Evolutionary conservation across 2,888 invertebrate genomes (phyloP), one percentile per base, ranked within the genome.

Genomic region (Polydrusus pterygomalis): DNA sequence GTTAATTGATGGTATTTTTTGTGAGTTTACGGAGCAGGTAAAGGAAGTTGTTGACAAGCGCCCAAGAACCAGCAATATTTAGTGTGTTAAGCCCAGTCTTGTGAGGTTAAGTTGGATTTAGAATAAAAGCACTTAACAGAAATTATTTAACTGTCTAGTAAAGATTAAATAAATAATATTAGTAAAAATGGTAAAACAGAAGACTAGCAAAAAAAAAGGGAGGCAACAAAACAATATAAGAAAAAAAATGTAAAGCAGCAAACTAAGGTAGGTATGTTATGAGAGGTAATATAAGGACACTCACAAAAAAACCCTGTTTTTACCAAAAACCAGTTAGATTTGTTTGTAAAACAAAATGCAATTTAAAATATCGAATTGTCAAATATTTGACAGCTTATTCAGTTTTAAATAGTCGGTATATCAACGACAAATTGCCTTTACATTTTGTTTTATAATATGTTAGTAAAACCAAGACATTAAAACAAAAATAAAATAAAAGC

Each of bases 51-150:
- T 51, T 40, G 54, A 49, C 20, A 40, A 18, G n/a, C 34, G 43
- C 69, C 69, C 58, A 69, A 43, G 58, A 69, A 69, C 58, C 69
- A 56, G 20, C 20, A 38, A 13, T 38, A 45, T 58, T 69, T 56
- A 56, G 15, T 20, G n/a, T 56, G 45, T 20, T 68, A 56, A 54
- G 45, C 17, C 30, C 49, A 67, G 40, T 20, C 40, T 38, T 67
- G 40, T 67, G 67, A 67, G 67, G 67, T 67, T 67, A 67, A 54
- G 13, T 30, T 17, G 34, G 30, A 30, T 64, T 25, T 25, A 30
- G 30, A 17, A 49, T 40, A 9, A 20, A 62, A 18, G 62, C 43
- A 43, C 6, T 10, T 11, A 17, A 47, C n/a, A 7, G 9, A 9
- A 17, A 47, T 17, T 3, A 47, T 47, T 15, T 17, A 47, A 47